phyloP scores from a whole-genome alignment of 2,888 invertebrate species.

The Megamerina dolium region DNA sequence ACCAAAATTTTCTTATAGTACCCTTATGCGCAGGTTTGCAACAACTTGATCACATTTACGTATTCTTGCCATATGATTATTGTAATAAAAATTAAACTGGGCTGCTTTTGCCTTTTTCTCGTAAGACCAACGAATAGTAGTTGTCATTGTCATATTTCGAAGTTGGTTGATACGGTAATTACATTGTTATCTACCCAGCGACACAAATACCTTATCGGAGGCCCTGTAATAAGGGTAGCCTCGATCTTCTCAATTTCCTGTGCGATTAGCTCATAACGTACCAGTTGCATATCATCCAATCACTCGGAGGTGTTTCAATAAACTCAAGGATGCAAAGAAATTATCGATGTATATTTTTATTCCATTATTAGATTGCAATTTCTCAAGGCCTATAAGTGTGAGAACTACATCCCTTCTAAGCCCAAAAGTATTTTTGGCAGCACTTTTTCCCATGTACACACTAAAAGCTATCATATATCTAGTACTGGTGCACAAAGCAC shows the following conservation, averaged over 20 bases:
- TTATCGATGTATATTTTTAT: neutral
- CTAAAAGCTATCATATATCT: constrained; percentile 11
- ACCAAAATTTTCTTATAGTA: constrained; percentile 3
- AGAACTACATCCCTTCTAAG: too few relatives aligned
- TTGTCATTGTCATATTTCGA: neutral
- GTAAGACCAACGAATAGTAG: constrained; percentile 1
- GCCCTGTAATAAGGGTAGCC: too few relatives aligned
- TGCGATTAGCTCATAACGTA: constrained; percentile 1
- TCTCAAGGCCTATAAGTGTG: neutral
- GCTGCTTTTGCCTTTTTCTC: constrained; percentile 3
- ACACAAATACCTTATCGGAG: too few relatives aligned
- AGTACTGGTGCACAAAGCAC: constrained; percentile 9
- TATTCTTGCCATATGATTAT: constrained; percentile 6
- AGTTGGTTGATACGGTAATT: neutral
- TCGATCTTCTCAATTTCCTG: constrained; percentile 1
- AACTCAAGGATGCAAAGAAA: neutral
- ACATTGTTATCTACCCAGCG: too few relatives aligned
- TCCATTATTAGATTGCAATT: neutral
- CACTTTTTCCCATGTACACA: constrained; percentile 8
- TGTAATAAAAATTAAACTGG: constrained; percentile 1
- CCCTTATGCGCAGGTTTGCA: constrained; percentile 5
- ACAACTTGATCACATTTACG: constrained; percentile 5
- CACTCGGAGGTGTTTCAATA: neutral
- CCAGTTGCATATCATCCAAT: constrained; percentile 2
- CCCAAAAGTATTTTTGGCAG: neutral